phyloP scores from a whole-genome alignment of 2,113 vertebrate genomes.

The Amphilophus citrinellus region DNA sequence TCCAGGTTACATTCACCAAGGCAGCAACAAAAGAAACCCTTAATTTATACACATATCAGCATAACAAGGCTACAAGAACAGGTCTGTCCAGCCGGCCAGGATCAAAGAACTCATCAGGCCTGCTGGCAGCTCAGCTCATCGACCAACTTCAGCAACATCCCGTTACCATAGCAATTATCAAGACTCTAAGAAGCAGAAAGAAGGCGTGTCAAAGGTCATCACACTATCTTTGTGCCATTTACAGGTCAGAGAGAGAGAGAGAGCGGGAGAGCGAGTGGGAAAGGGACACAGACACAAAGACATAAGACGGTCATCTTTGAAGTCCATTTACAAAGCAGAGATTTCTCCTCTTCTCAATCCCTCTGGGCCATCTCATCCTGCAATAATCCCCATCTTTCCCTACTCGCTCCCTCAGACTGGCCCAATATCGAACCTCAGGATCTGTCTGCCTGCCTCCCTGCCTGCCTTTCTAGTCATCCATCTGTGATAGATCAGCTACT shows the following conservation, averaged over 20 bases:
- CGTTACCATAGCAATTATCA: constrained; percentile 84
- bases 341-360: constrained; percentile 63
- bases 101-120: constrained; percentile 55
- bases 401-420: constrained; percentile 51
- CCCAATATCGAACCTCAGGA: constrained; percentile 55
- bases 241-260: constrained; percentile 68
- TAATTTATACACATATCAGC: constrained; percentile 56
- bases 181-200: constrained; percentile 65
- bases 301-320: constrained; percentile 85
- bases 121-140: constrained; percentile 53
- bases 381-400: constrained; percentile 72
- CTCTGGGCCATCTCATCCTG: constrained; percentile 62
- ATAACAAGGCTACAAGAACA: constrained; percentile 24
- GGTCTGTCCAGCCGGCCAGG: constrained; percentile 32
- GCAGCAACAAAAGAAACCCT: constrained; percentile 41
- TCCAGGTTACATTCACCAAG: constrained; percentile 11
- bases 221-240: constrained; percentile 83
- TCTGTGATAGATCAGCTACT: background rate
- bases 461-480: constrained; percentile 13
- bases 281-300: constrained; percentile 65
- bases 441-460: constrained; percentile 46
- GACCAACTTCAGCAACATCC: constrained; percentile 52
- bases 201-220: constrained; percentile 77
- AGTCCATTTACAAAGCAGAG: constrained; percentile 84
- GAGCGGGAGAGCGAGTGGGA: background rate